Evolutionary conservation across 2,888 invertebrate species (phyloP).

Genomic region (Eremobia ochroleuca): DNA sequence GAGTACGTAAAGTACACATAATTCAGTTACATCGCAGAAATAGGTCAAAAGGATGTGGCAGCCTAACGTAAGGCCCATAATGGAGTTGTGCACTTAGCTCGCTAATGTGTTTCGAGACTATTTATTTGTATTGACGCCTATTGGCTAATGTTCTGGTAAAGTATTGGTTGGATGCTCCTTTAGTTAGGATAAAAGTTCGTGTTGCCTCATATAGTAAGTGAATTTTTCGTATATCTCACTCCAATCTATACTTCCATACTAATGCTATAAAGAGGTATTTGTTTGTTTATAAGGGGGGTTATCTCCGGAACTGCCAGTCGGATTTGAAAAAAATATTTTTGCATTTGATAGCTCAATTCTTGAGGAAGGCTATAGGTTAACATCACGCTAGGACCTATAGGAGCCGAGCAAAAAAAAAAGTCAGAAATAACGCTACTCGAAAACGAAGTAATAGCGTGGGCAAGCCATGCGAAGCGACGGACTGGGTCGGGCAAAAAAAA

Average conservation of each 20-base stretch:
- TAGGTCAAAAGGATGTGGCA: conserved; percentile 66
- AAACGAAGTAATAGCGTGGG: not conserved
- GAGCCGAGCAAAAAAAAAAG: not conserved
- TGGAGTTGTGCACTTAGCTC: conserved; percentile 65
- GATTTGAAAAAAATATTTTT: not conserved
- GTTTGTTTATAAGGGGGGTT: not conserved
- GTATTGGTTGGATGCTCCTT: conserved; percentile 27
- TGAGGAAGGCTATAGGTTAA: not conserved
- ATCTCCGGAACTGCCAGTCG: not conserved
- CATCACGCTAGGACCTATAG: not conserved
- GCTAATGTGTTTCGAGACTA: conserved; percentile 62
- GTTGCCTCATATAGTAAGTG: conserved; percentile 14
- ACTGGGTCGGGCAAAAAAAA: not conserved
- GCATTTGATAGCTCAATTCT: not conserved
- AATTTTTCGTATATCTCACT: conserved; percentile 8
- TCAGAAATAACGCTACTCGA: not conserved
- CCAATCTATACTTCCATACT: not conserved
- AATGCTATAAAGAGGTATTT: not conserved
- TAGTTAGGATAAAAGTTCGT: conserved; percentile 36
- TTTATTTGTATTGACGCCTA: conserved; percentile 66
- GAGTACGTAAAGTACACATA: conserved; percentile 60
- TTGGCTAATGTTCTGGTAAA: conserved; percentile 48
- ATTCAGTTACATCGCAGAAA: conserved; percentile 67
- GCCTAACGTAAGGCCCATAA: conserved; percentile 54
- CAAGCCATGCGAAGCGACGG: not conserved